Conservation (phyloP, 2,888 invertebrate species). For the Tetropium fuscum region DNA sequence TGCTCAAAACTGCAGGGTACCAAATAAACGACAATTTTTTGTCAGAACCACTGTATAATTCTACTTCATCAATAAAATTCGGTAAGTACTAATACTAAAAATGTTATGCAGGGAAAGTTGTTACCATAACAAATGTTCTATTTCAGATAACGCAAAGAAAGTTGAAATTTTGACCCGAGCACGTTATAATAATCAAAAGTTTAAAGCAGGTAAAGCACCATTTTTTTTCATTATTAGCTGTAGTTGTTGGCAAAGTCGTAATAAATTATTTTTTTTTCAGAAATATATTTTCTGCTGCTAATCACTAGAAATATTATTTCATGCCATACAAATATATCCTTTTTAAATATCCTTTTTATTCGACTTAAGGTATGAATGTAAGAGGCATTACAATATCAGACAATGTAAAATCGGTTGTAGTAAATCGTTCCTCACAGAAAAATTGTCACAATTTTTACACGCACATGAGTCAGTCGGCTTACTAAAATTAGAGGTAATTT, state of each 20-base stretch:
- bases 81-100: conserved; percentile 52
- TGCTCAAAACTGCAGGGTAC: conserved; percentile 67
- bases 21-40: conserved; percentile 63
- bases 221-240: conserved; percentile 36
- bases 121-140: conserved; percentile 34
- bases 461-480: too few species aligned
- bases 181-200: conserved; percentile 49
- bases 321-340: conserved; percentile 40
- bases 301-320: conserved; percentile 32
- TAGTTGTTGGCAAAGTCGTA: conserved; percentile 19
- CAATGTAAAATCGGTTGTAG: too few species aligned
- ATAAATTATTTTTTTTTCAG: conserved; percentile 39
- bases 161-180: conserved; percentile 58
- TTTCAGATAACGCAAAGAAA: conserved; percentile 66
- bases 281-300: conserved; percentile 34
- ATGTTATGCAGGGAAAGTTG: neutral
- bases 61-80: conserved; percentile 58
- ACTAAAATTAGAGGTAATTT: too few species aligned
- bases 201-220: conserved; percentile 62
- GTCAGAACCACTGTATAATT: conserved; percentile 61
- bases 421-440: too few species aligned
- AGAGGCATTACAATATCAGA: too few species aligned
- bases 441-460: too few species aligned
- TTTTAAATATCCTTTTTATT: conserved; percentile 49
- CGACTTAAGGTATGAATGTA: conserved; percentile 31